A percentile compares a stretch with the other conserved stretches of the same genome.
These are phyloP conservation scores for Amazona finschi DNA, from an alignment of 2,797 vertebrate species.

Conservation along the genomic window DNA sequence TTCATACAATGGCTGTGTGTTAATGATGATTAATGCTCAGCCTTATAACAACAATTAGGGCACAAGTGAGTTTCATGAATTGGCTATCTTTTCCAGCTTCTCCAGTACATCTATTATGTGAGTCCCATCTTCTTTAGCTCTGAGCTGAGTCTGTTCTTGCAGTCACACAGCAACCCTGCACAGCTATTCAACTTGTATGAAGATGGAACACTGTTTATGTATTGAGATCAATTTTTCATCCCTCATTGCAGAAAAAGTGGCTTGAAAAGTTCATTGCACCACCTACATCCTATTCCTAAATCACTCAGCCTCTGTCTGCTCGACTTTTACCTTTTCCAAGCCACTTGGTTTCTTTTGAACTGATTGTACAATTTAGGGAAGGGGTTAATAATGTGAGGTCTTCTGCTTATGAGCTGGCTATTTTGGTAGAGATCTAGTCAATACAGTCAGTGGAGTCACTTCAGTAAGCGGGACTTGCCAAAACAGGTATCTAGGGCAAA, in stretches of 20 bases:
- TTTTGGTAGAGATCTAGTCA: not conserved
- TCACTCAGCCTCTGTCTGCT: not conserved
- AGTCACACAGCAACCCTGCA: not conserved
- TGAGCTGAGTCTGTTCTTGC: not conserved
- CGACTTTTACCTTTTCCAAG: not conserved
- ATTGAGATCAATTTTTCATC: not conserved
- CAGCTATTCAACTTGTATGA: not conserved
- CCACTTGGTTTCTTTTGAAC: not conserved
- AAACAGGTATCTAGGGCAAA: not conserved
- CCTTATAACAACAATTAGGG: not conserved
- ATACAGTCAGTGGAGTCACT: not conserved
- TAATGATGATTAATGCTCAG: conserved; percentile 12
- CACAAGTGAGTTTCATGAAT: not conserved
- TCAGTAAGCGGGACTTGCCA: not conserved
- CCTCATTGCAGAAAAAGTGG: not conserved
- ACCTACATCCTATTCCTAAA: not conserved
- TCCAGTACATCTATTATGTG: not conserved
- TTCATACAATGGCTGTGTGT: not conserved
- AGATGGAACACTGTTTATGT: not conserved
- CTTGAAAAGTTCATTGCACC: not conserved
- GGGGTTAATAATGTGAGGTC: not conserved
- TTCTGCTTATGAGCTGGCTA: not conserved
- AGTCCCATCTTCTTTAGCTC: not conserved
- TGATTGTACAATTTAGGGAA: not conserved
- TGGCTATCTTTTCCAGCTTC: not conserved